Evolutionary conservation across 2,888 invertebrate genomes (phyloP).

Genomic region (Gasteruption jaculator): DNA sequence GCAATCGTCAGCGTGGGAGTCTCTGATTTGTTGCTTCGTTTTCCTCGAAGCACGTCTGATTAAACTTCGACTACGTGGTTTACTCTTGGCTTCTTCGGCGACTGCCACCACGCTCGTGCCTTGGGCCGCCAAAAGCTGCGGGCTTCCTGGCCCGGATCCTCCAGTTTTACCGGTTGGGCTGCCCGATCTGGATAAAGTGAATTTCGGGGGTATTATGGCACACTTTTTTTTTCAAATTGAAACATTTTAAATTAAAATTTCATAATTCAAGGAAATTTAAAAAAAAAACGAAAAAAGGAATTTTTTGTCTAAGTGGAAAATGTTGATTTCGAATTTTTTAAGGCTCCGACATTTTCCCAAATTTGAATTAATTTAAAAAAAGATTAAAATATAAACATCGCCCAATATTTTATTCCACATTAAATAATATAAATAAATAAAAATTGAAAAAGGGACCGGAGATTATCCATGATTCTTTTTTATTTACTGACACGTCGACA

Average conservation of each 20-base stretch:
- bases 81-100: slow-evolving; percentile 54
- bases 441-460: too few relatives aligned
- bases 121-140: slow-evolving; percentile 41
- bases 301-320: background rate
- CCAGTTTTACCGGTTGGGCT: slow-evolving; percentile 45
- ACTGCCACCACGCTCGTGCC: slow-evolving; percentile 44
- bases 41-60: slow-evolving; percentile 77
- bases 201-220: too few relatives aligned
- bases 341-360: too few relatives aligned
- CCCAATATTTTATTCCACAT: too few relatives aligned
- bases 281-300: slow-evolving; percentile 1
- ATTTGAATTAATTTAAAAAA: too few relatives aligned
- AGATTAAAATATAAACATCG: too few relatives aligned
- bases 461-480: too few relatives aligned
- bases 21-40: slow-evolving; percentile 73
- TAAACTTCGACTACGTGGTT: slow-evolving; percentile 68
- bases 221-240: too few relatives aligned
- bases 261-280: background rate
- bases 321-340: background rate
- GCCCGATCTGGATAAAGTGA: slow-evolving; percentile 34
- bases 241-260: background rate
- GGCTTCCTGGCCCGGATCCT: slow-evolving; percentile 32
- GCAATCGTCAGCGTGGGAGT: slow-evolving; percentile 68
- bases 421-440: too few relatives aligned
- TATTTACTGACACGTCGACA: too few relatives aligned